Evolutionary conservation across 1,140 invertebrate genomes (phyloP).

Genomic region (Formica selysi): DNA sequence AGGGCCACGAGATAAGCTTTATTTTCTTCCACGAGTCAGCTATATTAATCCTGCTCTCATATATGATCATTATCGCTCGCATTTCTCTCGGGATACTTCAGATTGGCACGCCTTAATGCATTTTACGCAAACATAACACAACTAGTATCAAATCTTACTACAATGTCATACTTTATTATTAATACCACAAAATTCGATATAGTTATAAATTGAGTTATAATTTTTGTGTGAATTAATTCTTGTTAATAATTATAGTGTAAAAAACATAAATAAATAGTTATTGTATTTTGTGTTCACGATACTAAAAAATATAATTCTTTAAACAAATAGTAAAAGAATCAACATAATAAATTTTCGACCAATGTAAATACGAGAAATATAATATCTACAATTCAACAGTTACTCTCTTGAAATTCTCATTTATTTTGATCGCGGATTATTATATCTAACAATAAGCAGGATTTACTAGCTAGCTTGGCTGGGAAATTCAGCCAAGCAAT

Average conservation of each 20-base stretch:
- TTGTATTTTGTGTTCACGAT: too few species aligned
- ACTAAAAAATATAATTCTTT: background rate
- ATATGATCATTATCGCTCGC: slow-evolving; percentile 56
- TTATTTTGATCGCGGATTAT: background rate
- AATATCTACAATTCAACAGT: background rate
- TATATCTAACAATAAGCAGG: background rate
- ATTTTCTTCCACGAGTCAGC: slow-evolving; percentile 29
- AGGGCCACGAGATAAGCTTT: slow-evolving; percentile 10
- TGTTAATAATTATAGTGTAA: background rate
- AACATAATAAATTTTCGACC: background rate
- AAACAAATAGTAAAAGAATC: background rate
- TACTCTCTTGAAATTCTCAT: background rate
- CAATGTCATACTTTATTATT: background rate
- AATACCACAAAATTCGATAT: background rate
- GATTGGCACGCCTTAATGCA: slow-evolving; percentile 19
- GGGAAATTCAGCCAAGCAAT: background rate
- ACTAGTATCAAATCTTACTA: background rate
- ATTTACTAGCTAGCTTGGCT: background rate
- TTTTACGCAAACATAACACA: slow-evolving; percentile 9
- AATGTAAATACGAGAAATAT: background rate
- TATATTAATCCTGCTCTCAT: slow-evolving; percentile 24
- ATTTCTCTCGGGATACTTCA: slow-evolving; percentile 27
- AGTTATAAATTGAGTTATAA: slow-evolving; percentile 1
- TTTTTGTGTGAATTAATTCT: background rate
- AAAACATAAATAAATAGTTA: background rate